phyloP scores from a whole-genome alignment of 2,888 invertebrate species.

The Cybosia mesomella region DNA sequence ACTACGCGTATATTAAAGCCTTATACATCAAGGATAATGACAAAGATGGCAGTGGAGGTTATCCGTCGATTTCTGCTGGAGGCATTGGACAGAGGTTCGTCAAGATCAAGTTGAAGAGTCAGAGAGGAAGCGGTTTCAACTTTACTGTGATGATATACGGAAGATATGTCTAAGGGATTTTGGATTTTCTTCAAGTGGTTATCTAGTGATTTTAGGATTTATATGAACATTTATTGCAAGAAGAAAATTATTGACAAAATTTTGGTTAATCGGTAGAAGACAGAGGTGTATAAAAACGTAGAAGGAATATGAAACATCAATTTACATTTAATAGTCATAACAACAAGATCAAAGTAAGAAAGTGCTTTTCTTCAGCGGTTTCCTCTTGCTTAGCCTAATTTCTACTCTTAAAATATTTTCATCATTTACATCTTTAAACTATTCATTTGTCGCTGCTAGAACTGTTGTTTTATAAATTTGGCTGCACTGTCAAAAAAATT shows the following conservation, averaged over 20 bases:
- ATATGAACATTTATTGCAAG: background rate
- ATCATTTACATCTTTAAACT: background rate
- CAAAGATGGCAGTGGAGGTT: constrained; percentile 73
- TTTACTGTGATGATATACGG: constrained; percentile 81
- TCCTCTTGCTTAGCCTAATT: background rate
- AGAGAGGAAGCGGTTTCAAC: constrained; percentile 74
- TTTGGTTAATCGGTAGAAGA: background rate
- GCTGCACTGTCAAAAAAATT: background rate
- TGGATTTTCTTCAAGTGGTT: background rate
- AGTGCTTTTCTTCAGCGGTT: background rate
- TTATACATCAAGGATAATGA: constrained; percentile 75
- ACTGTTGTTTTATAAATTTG: background rate
- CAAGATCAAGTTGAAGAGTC: constrained; percentile 79
- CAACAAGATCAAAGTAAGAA: background rate
- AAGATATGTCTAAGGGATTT: constrained; percentile 60
- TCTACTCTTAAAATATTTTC: background rate
- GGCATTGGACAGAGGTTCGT: constrained; percentile 78
- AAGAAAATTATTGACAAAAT: background rate
- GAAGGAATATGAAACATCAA: background rate
- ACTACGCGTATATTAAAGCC: constrained; percentile 73
- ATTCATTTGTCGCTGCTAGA: background rate
- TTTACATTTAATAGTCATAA: too few species aligned
- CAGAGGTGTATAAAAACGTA: too few species aligned
- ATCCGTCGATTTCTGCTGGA: constrained; percentile 72
- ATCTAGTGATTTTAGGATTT: background rate